These are phyloP conservation scores for Prietella phreatophila DNA, from an alignment of 2,113 vertebrate species.

Conservation along the genomic window DNA sequence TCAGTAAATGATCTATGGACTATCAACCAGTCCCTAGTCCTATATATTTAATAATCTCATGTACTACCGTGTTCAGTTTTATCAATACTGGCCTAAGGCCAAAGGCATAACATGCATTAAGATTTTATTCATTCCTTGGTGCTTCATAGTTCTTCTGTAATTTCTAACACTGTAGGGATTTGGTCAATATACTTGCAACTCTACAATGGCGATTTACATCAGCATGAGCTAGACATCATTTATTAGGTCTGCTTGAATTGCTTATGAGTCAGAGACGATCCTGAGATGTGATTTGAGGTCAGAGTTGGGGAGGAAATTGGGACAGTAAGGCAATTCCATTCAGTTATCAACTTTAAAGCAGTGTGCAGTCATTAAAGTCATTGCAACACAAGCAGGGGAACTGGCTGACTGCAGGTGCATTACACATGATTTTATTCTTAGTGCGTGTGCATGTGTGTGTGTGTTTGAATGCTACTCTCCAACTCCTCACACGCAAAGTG, in stretches of 20 bases:
- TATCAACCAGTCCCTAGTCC: neutral
- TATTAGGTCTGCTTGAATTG: neutral
- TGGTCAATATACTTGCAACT: neutral
- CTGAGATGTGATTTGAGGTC: neutral
- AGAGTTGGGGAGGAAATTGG: neutral
- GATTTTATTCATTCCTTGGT: neutral
- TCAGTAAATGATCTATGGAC: neutral
- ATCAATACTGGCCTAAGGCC: neutral
- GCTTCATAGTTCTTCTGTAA: neutral
- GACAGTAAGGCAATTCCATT: slow-evolving; percentile 63
- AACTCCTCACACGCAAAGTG: neutral
- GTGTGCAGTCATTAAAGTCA: slow-evolving; percentile 75
- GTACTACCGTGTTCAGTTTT: neutral
- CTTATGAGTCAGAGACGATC: neutral
- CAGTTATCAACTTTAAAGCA: slow-evolving; percentile 70
- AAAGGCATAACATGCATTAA: neutral
- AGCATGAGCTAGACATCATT: neutral
- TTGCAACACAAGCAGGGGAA: slow-evolving; percentile 69
- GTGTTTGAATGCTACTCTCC: neutral
- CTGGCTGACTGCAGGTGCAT: slow-evolving; percentile 70
- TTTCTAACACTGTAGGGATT: neutral
- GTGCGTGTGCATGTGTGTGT: slow-evolving; percentile 17
- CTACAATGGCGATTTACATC: neutral
- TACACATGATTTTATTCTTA: slow-evolving; percentile 70
- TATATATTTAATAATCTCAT: neutral